phyloP scores from a whole-genome alignment of 2,797 vertebrate genomes.

The Channa striata region DNA sequence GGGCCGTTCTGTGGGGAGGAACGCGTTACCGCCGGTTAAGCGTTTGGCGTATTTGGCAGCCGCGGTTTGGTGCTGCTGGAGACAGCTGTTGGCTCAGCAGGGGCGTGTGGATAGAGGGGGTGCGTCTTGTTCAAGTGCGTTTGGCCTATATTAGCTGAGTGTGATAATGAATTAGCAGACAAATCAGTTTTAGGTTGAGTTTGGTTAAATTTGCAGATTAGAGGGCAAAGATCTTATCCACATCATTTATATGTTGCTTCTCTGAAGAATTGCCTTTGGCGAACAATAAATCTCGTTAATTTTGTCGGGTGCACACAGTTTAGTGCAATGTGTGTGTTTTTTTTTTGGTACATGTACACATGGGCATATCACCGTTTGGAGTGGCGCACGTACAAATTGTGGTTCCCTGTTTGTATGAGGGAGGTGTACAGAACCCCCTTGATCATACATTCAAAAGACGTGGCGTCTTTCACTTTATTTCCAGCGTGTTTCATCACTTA shows the following conservation, averaged over 20 bases:
- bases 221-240: slow-evolving; percentile 40
- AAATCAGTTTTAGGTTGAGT: slow-evolving; percentile 3
- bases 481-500: slow-evolving; percentile 78
- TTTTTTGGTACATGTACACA: slow-evolving; percentile 19
- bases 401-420: slow-evolving; percentile 65
- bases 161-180: slow-evolving; percentile 48
- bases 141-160: slow-evolving; percentile 47
- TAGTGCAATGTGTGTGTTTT: background rate
- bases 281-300: slow-evolving; percentile 22
- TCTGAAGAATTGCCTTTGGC: slow-evolving; percentile 13
- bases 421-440: slow-evolving; percentile 63
- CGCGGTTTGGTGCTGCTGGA: slow-evolving; percentile 62
- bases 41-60: slow-evolving; percentile 62
- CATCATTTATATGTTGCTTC: slow-evolving; percentile 41
- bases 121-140: slow-evolving; percentile 42
- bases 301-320: slow-evolving; percentile 4
- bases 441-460: slow-evolving; percentile 77
- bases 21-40: slow-evolving; percentile 42
- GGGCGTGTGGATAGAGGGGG: slow-evolving; percentile 51
- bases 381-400: slow-evolving; percentile 29
- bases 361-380: slow-evolving; percentile 18
- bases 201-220: slow-evolving; percentile 12
- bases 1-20: slow-evolving; percentile 46
- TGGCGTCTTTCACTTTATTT: slow-evolving; percentile 74
- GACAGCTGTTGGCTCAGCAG: slow-evolving; percentile 82